Conservation (phyloP, 2,797 vertebrate species). For the Coregonus sp. region DNA sequence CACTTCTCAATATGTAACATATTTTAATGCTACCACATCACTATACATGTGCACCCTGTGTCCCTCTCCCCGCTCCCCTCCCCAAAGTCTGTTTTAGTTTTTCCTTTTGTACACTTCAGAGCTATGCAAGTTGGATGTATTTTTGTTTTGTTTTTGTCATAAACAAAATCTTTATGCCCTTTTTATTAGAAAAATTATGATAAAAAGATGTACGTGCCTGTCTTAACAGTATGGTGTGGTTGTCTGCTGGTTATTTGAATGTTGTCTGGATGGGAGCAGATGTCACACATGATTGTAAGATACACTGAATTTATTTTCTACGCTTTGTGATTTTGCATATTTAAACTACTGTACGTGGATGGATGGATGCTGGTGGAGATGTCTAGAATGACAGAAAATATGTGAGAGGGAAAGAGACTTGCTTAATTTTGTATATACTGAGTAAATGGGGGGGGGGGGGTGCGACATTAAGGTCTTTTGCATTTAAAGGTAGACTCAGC, state of each 20-base stretch:
- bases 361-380: conserved; percentile 15
- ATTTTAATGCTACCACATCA: conserved; percentile 43
- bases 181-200: conserved; percentile 31
- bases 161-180: conserved; percentile 15
- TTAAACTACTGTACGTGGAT: conserved; percentile 65
- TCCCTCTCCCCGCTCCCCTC: not conserved
- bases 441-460: not conserved
- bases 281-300: conserved; percentile 51
- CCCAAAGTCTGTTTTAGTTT: not conserved
- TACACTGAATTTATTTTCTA: conserved; percentile 47
- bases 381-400: conserved; percentile 25
- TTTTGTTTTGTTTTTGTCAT: conserved; percentile 37
- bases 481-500: conserved; percentile 2
- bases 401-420: not conserved
- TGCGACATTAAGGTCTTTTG: conserved; percentile 14
- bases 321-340: conserved; percentile 48
- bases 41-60: conserved; percentile 16
- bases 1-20: not conserved
- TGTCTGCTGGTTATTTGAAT: conserved; percentile 30
- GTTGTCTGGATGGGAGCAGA: conserved; percentile 32
- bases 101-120: conserved; percentile 64
- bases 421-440: not conserved
- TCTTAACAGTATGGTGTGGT: conserved; percentile 37
- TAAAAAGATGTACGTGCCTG: conserved; percentile 39
- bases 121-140: conserved; percentile 70